Percentiles rank a stretch among this genome's conserved stretches.
phyloP scores from a whole-genome alignment of 2,888 invertebrate genomes.

The Ametastegia equiseti region DNA sequence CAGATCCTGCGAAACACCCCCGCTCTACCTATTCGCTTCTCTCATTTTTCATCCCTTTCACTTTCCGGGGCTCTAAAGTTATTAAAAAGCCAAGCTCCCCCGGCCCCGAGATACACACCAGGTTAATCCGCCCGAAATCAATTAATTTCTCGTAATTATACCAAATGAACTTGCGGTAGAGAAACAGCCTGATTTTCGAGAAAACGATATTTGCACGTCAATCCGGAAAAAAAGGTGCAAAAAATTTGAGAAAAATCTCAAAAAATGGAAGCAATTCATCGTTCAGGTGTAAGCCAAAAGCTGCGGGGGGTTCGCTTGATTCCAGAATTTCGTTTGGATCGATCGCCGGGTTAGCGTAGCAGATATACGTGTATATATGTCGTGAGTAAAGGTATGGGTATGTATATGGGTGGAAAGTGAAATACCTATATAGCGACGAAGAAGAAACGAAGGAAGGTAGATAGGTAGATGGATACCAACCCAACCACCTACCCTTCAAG shows the following conservation, averaged over 20 bases:
- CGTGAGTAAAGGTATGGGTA: neutral
- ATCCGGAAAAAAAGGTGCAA: no score
- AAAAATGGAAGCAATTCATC: no score
- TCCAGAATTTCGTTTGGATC: constrained; percentile 16
- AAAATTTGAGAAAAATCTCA: no score
- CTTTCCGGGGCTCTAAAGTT: neutral
- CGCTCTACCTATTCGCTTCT: neutral
- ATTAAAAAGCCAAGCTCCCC: constrained; percentile 13
- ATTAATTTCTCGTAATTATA: no score
- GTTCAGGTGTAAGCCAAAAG: no score
- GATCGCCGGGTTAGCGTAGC: constrained; percentile 2
- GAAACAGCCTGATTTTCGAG: no score
- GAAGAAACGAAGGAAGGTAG: neutral
- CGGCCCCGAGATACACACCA: neutral
- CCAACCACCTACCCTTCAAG: neutral
- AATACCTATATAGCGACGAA: neutral
- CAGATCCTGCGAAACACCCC: neutral
- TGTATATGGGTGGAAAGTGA: neutral
- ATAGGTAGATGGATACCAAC: neutral
- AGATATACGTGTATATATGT: neutral
- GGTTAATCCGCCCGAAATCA: constrained; percentile 17
- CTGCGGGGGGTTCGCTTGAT: neutral
- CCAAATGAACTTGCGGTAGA: no score
- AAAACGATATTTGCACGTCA: no score
- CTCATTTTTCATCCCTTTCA: neutral